Base-by-base conservation (phyloP, 2,797 vertebrate species). In the Coracias cyanogaster region DNA sequence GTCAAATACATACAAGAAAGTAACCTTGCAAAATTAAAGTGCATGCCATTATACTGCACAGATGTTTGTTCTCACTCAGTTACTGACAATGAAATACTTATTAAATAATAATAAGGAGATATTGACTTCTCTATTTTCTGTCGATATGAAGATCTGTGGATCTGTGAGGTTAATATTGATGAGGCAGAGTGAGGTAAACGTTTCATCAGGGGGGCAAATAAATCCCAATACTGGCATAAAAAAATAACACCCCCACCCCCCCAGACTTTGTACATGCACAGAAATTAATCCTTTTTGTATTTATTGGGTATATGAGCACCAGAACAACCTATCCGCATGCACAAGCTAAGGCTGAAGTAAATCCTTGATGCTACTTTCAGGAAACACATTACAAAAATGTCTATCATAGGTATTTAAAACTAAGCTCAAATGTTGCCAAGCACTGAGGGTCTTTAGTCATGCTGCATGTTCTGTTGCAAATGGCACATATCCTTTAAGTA, bases 81-180 rank as follows among this genome's bases (percentile, higher is more conserved):
- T 92, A 96, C 90, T 95, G 89, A 97, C 94, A 97, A 97, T 97
- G 93, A 97, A 96, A 96, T 96, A 97, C 94, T 97, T 97, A 96
- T 97, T 97, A 98, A 98, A 98, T 97, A 97, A 97, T 97, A 97
- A 98, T 96, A 97, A 96, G 90, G 74, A 76, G 90, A 66, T 96
- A 98, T 97, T 89, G 97, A 97, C 97, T 96, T 86, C 83, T 94
- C 90, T 96, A 76, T 94, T 37, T 37, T 97, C 70, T 96, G 96
- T 96, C 96, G 2, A 93, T 98, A 97, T 61, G 96, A 97, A 97
- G 95, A 98, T 96, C 96, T 97, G 97, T 97, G 95, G 91, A 95
- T 96, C 85, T 96, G 91, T 86, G 92, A 95, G 94, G 92, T 95
- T 97, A 90, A 91, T 96, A 97, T 94, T 87, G 96, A 97, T 95